Evolutionary conservation across 2,888 invertebrate species (phyloP), one percentile per base, ranked within the genome.

Genomic region (Scaptomyza parva): DNA sequence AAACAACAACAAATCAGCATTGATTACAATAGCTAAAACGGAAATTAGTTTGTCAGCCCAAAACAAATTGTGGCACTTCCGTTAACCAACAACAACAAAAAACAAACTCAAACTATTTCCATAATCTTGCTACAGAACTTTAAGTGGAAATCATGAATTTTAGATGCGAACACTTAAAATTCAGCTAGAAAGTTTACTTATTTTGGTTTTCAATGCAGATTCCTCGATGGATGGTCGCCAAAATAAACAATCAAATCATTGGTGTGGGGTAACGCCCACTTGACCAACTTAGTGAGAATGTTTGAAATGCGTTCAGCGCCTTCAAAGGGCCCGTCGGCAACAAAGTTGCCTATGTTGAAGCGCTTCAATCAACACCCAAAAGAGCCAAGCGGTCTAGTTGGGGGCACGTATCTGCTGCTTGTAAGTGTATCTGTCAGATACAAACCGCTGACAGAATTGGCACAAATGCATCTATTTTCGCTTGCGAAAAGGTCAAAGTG

Each of bases 391-490:
- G 33, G 26, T 2, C 47, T 52, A 24, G 50, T 57, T 44, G 33
- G 22, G 14, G 37, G 54, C 47, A 48, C 53, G 60, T 67, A 41
- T 55, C 51, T 57, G 44, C 39, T 43, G 18, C 40, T 7, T 65
- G 54, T 39, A 55, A 51, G 33, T 51, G 35, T 37, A 17, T 73
- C 78, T 58, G 67, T 41, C 47, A 78, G 69, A 63, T 74, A 53
- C 65, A 53, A 61, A 47, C 44, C 55, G 47, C 62, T 82, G 82
- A 83, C 82, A 84, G 84, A 83, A 86, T 77, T 83, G 86, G 82
- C 86, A 84, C 82, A 86, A 67, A 71, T 62, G 75, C 72, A 47
- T 63, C 65, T 86, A 84, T 86, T 77, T 86, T 61, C 76, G 67
- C 52, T 61, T 17, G 67, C 52, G 65, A 70, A 80, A 86, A 86